Conservation (phyloP, 2,113 vertebrate genomes). For the Polypterus senegalus region DNA sequence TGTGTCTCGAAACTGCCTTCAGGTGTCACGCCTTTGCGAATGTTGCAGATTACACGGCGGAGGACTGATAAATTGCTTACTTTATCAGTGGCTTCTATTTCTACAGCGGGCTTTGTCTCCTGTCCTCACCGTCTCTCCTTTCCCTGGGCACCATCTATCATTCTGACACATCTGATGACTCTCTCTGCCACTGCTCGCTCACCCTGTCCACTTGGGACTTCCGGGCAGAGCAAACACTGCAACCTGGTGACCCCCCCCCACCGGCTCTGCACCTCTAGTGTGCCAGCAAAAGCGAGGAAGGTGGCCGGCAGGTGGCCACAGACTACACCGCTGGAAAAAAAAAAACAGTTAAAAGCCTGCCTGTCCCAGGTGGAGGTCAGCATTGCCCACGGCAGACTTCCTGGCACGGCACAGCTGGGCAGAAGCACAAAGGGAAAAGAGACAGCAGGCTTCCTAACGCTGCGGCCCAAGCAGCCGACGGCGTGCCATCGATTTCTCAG, state of each 20-base stretch:
- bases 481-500: constrained; percentile 4
- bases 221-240: constrained; percentile 1
- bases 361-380: too few species aligned
- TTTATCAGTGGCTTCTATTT: constrained; percentile 18
- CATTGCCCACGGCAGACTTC: too few species aligned
- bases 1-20: constrained; percentile 10
- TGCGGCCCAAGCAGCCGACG: not conserved
- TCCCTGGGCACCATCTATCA: constrained; percentile 29
- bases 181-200: constrained; percentile 12
- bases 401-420: too few species aligned
- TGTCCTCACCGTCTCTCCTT: constrained; percentile 13
- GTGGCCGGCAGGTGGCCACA: too few species aligned
- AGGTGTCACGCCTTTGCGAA: not conserved
- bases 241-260: constrained; percentile 23
- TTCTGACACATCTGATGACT: constrained; percentile 19
- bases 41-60: constrained; percentile 11
- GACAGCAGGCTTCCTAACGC: not conserved
- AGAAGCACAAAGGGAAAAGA: not conserved
- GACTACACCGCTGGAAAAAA: too few species aligned
- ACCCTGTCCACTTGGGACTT: constrained; percentile 19
- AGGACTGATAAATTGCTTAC: constrained; percentile 30
- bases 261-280: not conserved
- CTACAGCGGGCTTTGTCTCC: constrained; percentile 20
- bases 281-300: too few species aligned
- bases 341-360: too few species aligned